phyloP scores from a whole-genome alignment of 2,113 vertebrate species.

The Alligator mississippiensis region DNA sequence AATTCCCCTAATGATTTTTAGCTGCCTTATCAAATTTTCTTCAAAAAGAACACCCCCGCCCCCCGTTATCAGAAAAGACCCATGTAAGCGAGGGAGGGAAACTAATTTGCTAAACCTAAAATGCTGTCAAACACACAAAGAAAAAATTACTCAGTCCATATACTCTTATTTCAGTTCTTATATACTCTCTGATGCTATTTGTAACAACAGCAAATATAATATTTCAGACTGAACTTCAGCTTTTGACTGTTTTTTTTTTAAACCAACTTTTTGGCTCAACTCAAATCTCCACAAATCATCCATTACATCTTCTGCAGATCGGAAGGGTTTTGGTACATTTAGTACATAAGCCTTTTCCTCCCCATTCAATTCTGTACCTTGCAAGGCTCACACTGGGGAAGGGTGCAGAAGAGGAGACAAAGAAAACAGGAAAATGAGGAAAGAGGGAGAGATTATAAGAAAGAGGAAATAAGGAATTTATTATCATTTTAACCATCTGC shows the following conservation, averaged over 20 bases:
- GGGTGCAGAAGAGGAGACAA: not conserved
- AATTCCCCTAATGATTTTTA: not conserved
- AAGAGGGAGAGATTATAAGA: not conserved
- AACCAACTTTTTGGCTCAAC: not conserved
- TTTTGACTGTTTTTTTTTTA: not conserved
- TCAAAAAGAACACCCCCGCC: not conserved
- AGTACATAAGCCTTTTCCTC: not conserved
- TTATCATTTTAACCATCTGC: not conserved
- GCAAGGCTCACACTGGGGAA: not conserved
- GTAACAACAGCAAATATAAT: not conserved
- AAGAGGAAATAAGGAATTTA: not conserved
- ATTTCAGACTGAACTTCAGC: not conserved
- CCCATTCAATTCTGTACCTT: not conserved
- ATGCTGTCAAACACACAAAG: not conserved
- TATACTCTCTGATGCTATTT: not conserved
- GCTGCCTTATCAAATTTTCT: not conserved
- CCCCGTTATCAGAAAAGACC: rapidly evolving
- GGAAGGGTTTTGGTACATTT: not conserved
- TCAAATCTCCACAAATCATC: not conserved
- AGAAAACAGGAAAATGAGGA: not conserved
- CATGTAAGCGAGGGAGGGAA: not conserved
- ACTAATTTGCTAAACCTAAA: not conserved
- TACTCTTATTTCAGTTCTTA: not conserved
- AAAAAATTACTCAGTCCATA: not conserved
- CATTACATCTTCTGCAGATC: not conserved